Base-by-base conservation (phyloP, 1,140 invertebrate species). In the Heterodera schachtii region DNA sequence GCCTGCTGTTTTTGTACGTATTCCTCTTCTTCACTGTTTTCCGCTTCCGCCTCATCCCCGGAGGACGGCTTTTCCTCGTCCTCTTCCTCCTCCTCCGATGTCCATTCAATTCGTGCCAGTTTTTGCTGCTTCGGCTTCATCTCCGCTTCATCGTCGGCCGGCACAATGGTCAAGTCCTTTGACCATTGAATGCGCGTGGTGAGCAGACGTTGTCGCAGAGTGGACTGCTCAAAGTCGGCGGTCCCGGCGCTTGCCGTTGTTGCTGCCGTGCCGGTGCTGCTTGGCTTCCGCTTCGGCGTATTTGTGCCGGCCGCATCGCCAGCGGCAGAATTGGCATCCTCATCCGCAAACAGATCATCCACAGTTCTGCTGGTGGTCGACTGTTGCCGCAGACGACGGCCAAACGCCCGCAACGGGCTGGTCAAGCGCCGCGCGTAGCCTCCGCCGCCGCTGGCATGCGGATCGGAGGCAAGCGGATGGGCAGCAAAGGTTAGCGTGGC, bases 351-450 rank as follows among this genome's bases (percentile, higher is more conserved):
- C 1, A 31, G 31, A 31, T 31, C 31, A 31, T 31, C 31, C 31
- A 31, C 31, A 31, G 31, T 31, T 31, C 31, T 31, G 31, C 31
- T 31, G 31, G 31, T 31, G 31, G 78, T 31, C 19, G 64, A 73
- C 64, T 73, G 66, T 43, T 60, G 60, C 46, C 41, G 80, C 60
- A 81, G 75, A 75, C 47, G 75, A 47, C 44, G 47, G 2, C 52
- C n/a, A 11, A 73, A 52, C 8, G 43, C 44, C 5, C 69, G 73
- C 13, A 78, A 16, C 13, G 66, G 60, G 43, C 64, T 71, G 75
- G 64, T 79, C 0, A 75, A n/a, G 46, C 66, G 70, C 16, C 60
- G 71, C 31, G 44, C 19, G 31, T 41, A 71, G 9, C 31, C 41
- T 4, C 31, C 69, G 69, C 69, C 69, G 6, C 13, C 69, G 6